A percentile compares a stretch with the other conserved stretches of the same genome.
Evolutionary conservation across 2,113 vertebrate species (phyloP).

Genomic region (Carlito syrichta): DNA sequence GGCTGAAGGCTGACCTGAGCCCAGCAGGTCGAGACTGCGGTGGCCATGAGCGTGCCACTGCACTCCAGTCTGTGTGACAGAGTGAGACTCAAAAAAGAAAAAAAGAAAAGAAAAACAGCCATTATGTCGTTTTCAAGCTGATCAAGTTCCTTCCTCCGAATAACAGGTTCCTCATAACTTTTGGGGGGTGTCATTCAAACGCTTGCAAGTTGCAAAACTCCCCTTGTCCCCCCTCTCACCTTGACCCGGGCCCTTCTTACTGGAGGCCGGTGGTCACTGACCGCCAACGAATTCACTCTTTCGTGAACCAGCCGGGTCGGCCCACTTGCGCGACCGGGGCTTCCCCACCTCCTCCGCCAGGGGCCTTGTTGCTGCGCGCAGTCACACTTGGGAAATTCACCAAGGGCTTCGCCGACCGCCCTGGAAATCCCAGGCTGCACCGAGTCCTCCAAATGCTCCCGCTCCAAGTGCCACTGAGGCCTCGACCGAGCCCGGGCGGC

Average conservation of each 20-base stretch:
- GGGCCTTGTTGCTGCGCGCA: neutral
- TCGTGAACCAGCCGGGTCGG: neutral
- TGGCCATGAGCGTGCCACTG: no score
- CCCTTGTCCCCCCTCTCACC: neutral
- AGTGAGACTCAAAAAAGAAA: no score
- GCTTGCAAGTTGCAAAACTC: neutral
- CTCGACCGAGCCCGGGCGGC: neutral
- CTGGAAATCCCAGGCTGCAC: neutral
- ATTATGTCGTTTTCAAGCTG: neutral
- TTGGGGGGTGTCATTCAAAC: neutral
- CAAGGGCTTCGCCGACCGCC: neutral
- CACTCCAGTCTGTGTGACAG: no score
- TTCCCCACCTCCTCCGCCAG: neutral
- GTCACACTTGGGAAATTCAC: neutral
- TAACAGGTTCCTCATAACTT: neutral
- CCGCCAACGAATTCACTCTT: neutral
- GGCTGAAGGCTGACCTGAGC: no score
- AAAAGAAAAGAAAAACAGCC: neutral
- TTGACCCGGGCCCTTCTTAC: neutral
- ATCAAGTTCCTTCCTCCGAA: neutral
- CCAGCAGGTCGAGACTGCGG: no score
- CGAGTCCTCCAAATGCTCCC: no score
- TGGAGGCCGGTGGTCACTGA: neutral
- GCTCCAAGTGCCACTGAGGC: no score
- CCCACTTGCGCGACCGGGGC: neutral